These are phyloP conservation scores for Onychorhynchus coronatus DNA, from an alignment of 2,113 vertebrate species.

Conservation along the genomic window DNA sequence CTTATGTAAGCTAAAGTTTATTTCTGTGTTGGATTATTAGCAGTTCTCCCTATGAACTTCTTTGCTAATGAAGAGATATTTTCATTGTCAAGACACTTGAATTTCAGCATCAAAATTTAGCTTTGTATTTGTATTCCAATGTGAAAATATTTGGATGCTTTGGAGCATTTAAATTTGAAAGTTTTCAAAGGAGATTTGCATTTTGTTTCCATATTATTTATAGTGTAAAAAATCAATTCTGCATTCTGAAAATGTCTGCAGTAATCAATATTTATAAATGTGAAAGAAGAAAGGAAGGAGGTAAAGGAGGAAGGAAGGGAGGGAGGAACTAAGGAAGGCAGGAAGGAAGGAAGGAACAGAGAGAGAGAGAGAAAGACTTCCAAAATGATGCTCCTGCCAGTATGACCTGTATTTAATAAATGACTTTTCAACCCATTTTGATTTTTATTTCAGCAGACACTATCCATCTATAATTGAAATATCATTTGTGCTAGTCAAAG, in stretches of 20 bases:
- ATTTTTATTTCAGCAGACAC: not conserved
- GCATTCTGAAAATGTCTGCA: not conserved
- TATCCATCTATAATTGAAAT: not conserved
- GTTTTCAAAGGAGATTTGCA: not conserved
- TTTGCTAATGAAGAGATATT: not conserved
- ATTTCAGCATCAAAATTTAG: not conserved
- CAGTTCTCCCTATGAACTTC: not conserved
- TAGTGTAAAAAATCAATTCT: not conserved
- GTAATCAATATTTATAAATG: conserved; percentile 6
- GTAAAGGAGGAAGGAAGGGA: not conserved
- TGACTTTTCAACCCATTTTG: not conserved
- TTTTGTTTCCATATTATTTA: not conserved
- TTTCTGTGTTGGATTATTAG: not conserved
- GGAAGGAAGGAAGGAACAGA: not conserved
- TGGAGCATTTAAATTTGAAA: not conserved
- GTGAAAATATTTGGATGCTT: not conserved
- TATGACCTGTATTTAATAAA: conserved; percentile 9
- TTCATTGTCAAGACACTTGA: not conserved
- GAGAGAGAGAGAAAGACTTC: not conserved
- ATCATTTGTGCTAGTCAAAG: not conserved
- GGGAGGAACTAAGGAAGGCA: not conserved
- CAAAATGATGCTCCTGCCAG: not conserved
- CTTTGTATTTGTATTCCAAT: not conserved
- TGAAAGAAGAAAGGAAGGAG: not conserved
- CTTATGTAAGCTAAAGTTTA: not conserved